phyloP scores from a whole-genome alignment of 2,797 vertebrate genomes.

The Scomberomorus guttatus region DNA sequence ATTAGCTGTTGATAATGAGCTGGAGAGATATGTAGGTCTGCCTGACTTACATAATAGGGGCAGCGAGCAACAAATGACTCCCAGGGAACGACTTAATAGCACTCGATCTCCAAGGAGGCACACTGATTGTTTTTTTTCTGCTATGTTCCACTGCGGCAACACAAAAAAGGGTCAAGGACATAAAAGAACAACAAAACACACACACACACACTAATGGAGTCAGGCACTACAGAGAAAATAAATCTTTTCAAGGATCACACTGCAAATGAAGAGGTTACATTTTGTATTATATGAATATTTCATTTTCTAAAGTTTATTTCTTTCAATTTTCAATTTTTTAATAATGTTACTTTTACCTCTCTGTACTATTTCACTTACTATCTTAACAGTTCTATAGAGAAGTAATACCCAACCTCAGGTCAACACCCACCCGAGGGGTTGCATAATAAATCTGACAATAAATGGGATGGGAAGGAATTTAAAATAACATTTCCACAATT shows the following conservation, averaged over 20 bases:
- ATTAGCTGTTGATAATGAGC: constrained; percentile 50
- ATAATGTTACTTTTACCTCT: neutral
- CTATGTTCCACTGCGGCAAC: constrained; percentile 38
- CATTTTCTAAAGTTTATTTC: neutral
- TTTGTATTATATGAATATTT: neutral
- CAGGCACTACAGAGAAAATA: neutral
- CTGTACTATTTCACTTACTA: neutral
- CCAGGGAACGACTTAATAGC: constrained; percentile 41
- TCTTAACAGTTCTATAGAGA: neutral
- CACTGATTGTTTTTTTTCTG: constrained; percentile 51
- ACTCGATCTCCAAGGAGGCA: constrained; percentile 61
- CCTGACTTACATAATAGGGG: constrained; percentile 56
- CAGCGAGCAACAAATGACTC: constrained; percentile 50
- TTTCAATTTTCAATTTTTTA: no score
- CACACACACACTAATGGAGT: neutral
- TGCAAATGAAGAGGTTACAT: neutral
- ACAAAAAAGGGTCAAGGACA: constrained; percentile 34
- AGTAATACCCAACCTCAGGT: neutral
- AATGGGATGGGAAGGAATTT: neutral
- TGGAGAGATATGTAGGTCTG: constrained; percentile 41
- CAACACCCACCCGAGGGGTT: neutral
- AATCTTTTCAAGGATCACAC: neutral
- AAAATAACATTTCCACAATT: neutral
- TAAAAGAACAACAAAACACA: constrained; percentile 15
- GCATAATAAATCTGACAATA: neutral